A percentile compares a stretch with the other conserved stretches of the same genome.
These are phyloP conservation scores for Parasteatoda lunata DNA, from an alignment of 2,888 invertebrate genomes.

Conservation along the genomic window DNA sequence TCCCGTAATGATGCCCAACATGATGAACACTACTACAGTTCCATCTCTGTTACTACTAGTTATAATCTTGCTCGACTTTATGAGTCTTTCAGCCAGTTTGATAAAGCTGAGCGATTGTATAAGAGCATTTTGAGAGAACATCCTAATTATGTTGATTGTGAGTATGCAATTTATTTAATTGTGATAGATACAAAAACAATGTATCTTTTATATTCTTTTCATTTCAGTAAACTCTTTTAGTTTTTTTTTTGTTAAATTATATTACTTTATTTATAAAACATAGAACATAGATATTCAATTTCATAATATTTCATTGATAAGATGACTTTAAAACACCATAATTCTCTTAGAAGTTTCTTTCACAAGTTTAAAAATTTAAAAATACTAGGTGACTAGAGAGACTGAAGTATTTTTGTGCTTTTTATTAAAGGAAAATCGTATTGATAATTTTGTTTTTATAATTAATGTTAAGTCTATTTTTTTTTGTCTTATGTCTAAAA, in stretches of 20 bases:
- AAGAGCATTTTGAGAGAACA: conserved; percentile 97
- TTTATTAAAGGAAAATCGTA: no score
- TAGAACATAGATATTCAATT: no score
- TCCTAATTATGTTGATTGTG: conserved; percentile 97
- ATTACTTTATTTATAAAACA: background rate
- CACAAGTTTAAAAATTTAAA: no score
- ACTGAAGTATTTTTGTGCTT: no score
- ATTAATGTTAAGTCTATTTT: no score
- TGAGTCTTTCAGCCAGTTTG: conserved; percentile 93
- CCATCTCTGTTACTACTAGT: conserved; percentile 95
- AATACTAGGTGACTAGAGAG: no score
- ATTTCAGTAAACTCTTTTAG: background rate
- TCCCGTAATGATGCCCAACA: conserved; percentile 89
- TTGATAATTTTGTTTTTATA: background rate
- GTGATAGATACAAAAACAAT: no score
- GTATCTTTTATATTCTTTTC: no score
- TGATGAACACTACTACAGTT: conserved; percentile 95
- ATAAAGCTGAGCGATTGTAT: conserved; percentile 95
- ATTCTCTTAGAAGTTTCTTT: no score
- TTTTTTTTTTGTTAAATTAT: background rate
- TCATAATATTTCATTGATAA: no score
- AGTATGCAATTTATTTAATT: conserved; percentile 6
- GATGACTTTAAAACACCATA: no score
- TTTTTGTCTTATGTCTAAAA: no score
- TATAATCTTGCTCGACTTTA: conserved; percentile 96